Evolutionary conservation across 2,113 vertebrate genomes (phyloP).

Genomic region (Elachura formosa): DNA sequence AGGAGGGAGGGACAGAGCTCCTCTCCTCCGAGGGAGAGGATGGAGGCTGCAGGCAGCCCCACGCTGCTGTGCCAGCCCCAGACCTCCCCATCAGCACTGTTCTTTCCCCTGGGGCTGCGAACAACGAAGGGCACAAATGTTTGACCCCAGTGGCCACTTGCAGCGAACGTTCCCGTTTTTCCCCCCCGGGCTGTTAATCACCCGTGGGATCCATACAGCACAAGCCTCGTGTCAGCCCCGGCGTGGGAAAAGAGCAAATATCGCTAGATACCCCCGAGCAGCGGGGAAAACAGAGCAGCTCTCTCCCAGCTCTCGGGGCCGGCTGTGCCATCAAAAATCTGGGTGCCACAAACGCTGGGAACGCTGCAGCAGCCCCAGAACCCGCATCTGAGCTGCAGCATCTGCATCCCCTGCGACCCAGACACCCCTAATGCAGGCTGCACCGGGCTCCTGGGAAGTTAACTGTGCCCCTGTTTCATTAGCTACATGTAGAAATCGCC

Average conservation of each 20-base stretch:
- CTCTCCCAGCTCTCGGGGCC: not conserved
- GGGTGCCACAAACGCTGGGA: not conserved
- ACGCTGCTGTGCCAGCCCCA: not conserved
- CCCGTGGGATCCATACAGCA: not conserved
- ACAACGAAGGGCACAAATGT: not conserved
- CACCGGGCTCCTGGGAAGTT: not conserved
- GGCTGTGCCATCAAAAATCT: not conserved
- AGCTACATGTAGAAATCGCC: not conserved
- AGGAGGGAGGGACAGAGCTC: not conserved
- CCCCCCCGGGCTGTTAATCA: not conserved
- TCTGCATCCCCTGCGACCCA: too few relatives aligned
- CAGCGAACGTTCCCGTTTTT: not conserved
- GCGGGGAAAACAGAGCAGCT: not conserved
- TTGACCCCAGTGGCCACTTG: not conserved
- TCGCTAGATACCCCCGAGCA: not conserved
- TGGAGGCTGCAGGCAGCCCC: not conserved
- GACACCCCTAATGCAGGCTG: not conserved
- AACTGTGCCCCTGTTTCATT: not conserved
- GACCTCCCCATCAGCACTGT: not conserved
- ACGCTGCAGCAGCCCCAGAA: not conserved
- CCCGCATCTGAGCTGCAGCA: not conserved
- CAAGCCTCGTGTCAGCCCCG: not conserved
- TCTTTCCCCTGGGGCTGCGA: not conserved
- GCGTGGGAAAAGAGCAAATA: not conserved
- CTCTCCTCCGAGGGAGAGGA: not conserved